Evolutionary conservation across 2,113 vertebrate species (phyloP).

Genomic region (Scalopus aquaticus): DNA sequence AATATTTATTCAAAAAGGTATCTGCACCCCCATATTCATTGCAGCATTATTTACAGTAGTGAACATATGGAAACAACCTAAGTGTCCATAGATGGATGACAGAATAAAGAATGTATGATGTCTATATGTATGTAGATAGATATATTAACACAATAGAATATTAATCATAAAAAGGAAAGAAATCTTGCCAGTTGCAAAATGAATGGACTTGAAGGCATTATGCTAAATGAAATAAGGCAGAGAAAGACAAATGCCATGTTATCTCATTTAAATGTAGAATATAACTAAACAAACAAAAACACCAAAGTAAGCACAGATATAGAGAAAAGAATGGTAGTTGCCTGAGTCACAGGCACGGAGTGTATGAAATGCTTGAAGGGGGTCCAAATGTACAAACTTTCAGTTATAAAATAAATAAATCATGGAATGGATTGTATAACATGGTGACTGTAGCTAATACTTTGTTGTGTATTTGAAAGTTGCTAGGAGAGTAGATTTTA

Average conservation of each 20-base stretch:
- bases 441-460: neutral
- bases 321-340: neutral
- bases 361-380: neutral
- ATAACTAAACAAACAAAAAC: neutral
- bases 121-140: too few relatives aligned
- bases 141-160: neutral
- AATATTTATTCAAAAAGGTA: neutral
- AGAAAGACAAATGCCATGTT: neutral
- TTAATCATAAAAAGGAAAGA: neutral
- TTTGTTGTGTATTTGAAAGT: neutral
- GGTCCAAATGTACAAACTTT: neutral
- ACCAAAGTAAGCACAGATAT: neutral
- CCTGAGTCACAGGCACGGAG: neutral
- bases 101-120: neutral
- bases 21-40: neutral
- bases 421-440: neutral
- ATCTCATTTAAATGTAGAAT: neutral
- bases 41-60: neutral
- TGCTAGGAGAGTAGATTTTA: neutral
- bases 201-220: neutral
- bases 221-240: neutral
- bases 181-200: neutral
- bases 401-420: neutral
- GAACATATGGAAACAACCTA: neutral
- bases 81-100: neutral